Evolutionary conservation across 2,113 vertebrate genomes (phyloP).

Genomic region (Cygnus buccinator): DNA sequence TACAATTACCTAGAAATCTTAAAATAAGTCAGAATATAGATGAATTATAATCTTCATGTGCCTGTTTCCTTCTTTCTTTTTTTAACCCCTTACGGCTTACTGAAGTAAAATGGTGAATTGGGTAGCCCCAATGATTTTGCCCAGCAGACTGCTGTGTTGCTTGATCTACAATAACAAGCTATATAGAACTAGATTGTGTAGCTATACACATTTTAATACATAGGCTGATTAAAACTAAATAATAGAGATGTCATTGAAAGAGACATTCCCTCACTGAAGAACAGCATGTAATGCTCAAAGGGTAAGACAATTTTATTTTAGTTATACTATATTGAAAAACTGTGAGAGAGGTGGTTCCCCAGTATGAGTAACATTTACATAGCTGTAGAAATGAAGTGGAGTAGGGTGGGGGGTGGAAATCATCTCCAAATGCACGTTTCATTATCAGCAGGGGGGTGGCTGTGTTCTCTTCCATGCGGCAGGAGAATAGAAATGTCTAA

Average conservation of each 20-base stretch:
- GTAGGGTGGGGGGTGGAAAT: not conserved
- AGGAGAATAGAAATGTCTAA: not conserved
- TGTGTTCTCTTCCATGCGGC: not conserved
- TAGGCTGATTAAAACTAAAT: not conserved
- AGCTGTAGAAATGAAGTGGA: not conserved
- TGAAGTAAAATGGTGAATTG: not conserved
- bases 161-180: not conserved
- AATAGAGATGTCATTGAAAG: too few species aligned
- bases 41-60: not conserved
- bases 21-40: not conserved
- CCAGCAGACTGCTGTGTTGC: not conserved
- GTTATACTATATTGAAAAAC: not conserved
- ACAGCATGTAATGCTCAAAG: not conserved
- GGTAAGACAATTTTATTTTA: not conserved
- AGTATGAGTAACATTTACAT: not conserved
- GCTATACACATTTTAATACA: not conserved
- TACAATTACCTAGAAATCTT: not conserved
- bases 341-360: not conserved
- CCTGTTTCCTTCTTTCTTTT: not conserved
- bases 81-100: not conserved
- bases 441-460: not conserved
- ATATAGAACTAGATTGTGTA: not conserved
- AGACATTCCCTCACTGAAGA: not conserved
- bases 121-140: not conserved
- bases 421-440: rapidly evolving